phyloP scores from a whole-genome alignment of 2,113 vertebrate genomes.

The Emydocephalus ijimae region DNA sequence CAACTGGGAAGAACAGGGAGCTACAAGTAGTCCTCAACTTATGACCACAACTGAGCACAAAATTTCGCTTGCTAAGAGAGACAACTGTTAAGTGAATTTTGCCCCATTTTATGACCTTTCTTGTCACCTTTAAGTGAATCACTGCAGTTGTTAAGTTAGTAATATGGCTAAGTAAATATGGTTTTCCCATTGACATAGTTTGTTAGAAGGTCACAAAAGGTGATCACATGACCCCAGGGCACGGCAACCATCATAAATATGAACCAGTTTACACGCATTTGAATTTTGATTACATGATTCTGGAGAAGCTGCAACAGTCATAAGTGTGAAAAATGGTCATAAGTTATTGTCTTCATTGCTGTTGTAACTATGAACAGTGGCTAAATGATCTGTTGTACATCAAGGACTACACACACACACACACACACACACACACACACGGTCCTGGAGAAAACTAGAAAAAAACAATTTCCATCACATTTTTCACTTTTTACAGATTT shows the following conservation, averaged over 20 bases:
- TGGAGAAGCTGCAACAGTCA: neutral
- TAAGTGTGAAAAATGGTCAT: neutral
- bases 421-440: too few species aligned
- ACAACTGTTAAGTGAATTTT: neutral
- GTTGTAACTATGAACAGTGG: neutral
- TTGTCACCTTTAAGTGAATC: neutral
- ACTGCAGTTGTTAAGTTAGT: neutral
- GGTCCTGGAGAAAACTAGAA: neutral
- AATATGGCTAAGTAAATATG: neutral
- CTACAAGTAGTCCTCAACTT: neutral
- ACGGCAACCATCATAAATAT: neutral
- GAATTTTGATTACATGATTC: neutral
- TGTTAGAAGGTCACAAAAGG: neutral
- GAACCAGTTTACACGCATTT: neutral
- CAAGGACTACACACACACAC: neutral
- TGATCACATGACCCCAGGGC: neutral
- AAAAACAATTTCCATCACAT: neutral
- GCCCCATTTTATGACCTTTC: neutral
- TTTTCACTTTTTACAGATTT: neutral
- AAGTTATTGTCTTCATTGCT: neutral
- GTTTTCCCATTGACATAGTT: neutral
- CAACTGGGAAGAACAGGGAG: neutral
- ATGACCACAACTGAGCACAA: neutral
- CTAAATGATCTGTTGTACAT: neutral
- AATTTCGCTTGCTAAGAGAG: neutral